phyloP scores from a whole-genome alignment of 37 sponge, comb jelly and placozoan species.

The Aphrocallistes beatrix region DNA sequence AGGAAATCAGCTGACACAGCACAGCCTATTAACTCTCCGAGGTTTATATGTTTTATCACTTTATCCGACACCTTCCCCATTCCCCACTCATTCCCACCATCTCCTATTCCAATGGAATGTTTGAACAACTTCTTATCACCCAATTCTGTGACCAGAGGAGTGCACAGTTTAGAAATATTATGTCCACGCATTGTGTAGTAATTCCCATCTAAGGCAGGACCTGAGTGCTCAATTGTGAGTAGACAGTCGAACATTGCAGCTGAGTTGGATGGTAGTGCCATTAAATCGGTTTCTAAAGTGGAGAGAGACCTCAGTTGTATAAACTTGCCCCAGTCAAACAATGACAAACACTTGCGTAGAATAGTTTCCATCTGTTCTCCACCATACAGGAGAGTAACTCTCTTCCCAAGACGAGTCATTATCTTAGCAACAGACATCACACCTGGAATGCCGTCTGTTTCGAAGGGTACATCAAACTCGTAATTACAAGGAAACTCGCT shows the following conservation, averaged over 20 bases:
- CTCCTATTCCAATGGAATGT: slow-evolving; percentile 70
- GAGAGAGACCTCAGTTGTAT: background rate
- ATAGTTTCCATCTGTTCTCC: background rate
- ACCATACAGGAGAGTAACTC: slow-evolving; percentile 27
- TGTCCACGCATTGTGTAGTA: slow-evolving; percentile 57
- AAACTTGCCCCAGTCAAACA: background rate
- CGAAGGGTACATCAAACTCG: slow-evolving; percentile 35
- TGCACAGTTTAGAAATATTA: slow-evolving; percentile 41
- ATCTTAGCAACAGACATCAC: slow-evolving; percentile 51
- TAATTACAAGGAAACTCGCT: slow-evolving; percentile 49
- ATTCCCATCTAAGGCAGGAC: slow-evolving; percentile 45
- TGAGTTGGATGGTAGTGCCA: background rate
- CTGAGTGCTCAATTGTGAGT: slow-evolving; percentile 71
- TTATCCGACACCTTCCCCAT: slow-evolving; percentile 60
- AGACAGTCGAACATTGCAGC: slow-evolving; percentile 41
- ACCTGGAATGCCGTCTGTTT: slow-evolving; percentile 72
- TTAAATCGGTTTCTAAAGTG: background rate
- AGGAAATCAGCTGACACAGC: slow-evolving; percentile 37
- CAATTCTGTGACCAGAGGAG: slow-evolving; percentile 21
- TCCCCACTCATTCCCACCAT: slow-evolving; percentile 94
- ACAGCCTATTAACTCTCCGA: slow-evolving; percentile 44
- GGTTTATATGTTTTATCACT: slow-evolving; percentile 27
- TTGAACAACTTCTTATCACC: slow-evolving; percentile 48
- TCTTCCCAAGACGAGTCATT: slow-evolving; percentile 37
- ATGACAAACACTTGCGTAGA: background rate